Percentiles rank a stretch among this genome's conserved stretches.
Conservation (phyloP, 2,888 invertebrate species). For the Abscondita cerata region DNA sequence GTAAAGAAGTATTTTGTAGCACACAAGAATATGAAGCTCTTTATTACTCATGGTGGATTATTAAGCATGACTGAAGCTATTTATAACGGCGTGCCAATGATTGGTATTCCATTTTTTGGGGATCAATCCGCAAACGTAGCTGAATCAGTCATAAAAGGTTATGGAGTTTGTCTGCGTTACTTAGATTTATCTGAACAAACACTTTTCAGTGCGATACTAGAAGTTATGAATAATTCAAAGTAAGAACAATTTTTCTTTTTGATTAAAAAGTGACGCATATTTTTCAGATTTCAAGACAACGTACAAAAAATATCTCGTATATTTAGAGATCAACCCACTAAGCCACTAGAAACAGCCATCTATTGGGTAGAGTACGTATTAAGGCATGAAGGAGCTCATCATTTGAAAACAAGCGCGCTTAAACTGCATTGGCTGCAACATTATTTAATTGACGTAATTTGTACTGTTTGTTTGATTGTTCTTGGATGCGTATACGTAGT, state of each 20-base stretch:
- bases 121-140: slow-evolving; percentile 61
- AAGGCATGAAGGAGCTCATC: slow-evolving; percentile 23
- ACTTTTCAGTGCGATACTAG: slow-evolving; percentile 54
- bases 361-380: slow-evolving; percentile 30
- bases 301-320: slow-evolving; percentile 19
- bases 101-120: slow-evolving; percentile 61
- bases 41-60: slow-evolving; percentile 67
- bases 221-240: slow-evolving; percentile 53
- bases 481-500: no score
- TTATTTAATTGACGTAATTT: no score
- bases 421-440: no score
- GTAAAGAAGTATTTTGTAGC: slow-evolving; percentile 47
- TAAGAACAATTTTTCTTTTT: slow-evolving; percentile 30
- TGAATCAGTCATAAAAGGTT: slow-evolving; percentile 56
- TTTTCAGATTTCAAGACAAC: slow-evolving; percentile 5
- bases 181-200: slow-evolving; percentile 56
- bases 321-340: slow-evolving; percentile 21
- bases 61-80: slow-evolving; percentile 65
- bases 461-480: no score
- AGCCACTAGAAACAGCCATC: slow-evolving; percentile 23
- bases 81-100: slow-evolving; percentile 58
- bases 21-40: slow-evolving; percentile 63
- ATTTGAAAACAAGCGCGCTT: slow-evolving; percentile 19
- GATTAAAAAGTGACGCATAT: background rate
- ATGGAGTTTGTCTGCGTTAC: slow-evolving; percentile 53